Conservation (phyloP, 1,140 invertebrate species). For the Hydropsyche tenuis region DNA sequence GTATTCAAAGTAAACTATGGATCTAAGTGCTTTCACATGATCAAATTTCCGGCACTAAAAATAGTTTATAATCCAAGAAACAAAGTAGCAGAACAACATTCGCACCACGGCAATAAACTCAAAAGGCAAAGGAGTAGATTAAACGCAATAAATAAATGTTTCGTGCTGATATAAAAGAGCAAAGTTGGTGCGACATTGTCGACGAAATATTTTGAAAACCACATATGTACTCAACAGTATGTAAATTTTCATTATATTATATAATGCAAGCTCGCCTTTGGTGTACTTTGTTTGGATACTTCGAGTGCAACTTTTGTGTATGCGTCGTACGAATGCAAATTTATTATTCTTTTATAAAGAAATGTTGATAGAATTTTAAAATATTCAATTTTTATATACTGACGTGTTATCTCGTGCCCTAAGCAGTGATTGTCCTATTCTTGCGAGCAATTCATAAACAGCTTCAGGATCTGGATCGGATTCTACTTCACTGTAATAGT, state of each 20-base stretch:
- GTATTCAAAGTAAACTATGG: too few relatives aligned
- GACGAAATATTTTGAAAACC: too few relatives aligned
- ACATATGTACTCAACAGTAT: too few relatives aligned
- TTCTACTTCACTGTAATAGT: slow-evolving; percentile 58
- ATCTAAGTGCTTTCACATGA: too few relatives aligned
- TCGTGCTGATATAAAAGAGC: too few relatives aligned
- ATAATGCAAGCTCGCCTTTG: background rate
- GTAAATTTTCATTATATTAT: too few relatives aligned
- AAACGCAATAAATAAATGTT: background rate
- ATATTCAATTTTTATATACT: slow-evolving; percentile 8
- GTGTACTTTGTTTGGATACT: background rate
- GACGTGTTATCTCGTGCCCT: slow-evolving; percentile 55
- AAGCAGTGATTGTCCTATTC: slow-evolving; percentile 61
- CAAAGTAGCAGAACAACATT: too few relatives aligned
- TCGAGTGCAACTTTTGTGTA: background rate
- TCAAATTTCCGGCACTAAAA: too few relatives aligned
- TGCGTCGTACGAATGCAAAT: background rate
- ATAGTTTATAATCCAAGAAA: too few relatives aligned
- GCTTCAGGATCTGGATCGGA: slow-evolving; percentile 58
- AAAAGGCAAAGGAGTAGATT: background rate
- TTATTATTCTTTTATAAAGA: background rate
- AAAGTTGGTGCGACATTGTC: too few relatives aligned
- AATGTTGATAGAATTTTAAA: too few relatives aligned
- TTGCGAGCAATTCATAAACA: slow-evolving; percentile 62
- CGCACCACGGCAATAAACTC: background rate